Evolutionary conservation across 64 coral and sea anemone species (phyloP).

Genomic region (Cladopsammia gracilis): DNA sequence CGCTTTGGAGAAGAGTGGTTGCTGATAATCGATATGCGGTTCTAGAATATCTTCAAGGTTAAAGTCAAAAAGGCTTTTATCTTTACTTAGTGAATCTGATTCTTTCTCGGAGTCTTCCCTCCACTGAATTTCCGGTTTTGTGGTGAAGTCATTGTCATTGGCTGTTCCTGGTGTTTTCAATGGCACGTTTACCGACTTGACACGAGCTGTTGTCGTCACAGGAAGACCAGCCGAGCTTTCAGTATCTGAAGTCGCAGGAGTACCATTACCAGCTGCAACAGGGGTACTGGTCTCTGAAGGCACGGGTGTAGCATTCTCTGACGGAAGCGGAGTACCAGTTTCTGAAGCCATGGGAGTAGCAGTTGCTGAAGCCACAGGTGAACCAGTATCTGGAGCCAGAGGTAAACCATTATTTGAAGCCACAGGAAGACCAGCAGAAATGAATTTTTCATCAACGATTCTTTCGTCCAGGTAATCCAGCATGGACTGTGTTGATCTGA

Average conservation of each 20-base stretch:
- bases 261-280: not conserved
- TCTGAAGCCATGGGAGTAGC: slow-evolving; percentile 23
- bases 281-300: slow-evolving; percentile 1
- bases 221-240: not conserved
- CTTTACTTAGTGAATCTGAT: not conserved
- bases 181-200: not conserved
- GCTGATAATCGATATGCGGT: not conserved
- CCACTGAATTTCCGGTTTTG: not conserved
- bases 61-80: not conserved
- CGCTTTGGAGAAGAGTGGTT: not conserved
- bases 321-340: not conserved
- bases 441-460: not conserved
- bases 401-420: not conserved
- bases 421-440: not conserved
- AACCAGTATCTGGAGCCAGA: not conserved
- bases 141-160: not conserved
- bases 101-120: not conserved
- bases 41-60: not conserved
- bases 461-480: slow-evolving; percentile 8
- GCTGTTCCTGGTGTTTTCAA: not conserved
- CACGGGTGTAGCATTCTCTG: slow-evolving; percentile 9
- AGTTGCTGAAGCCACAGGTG: not conserved
- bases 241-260: slow-evolving; percentile 14
- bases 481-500: slow-evolving; percentile 60
- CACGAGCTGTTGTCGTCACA: not conserved